These are phyloP conservation scores for Drosophila sulfurigaster DNA, from an alignment of 1,140 invertebrate species.

Conservation along the genomic window DNA sequence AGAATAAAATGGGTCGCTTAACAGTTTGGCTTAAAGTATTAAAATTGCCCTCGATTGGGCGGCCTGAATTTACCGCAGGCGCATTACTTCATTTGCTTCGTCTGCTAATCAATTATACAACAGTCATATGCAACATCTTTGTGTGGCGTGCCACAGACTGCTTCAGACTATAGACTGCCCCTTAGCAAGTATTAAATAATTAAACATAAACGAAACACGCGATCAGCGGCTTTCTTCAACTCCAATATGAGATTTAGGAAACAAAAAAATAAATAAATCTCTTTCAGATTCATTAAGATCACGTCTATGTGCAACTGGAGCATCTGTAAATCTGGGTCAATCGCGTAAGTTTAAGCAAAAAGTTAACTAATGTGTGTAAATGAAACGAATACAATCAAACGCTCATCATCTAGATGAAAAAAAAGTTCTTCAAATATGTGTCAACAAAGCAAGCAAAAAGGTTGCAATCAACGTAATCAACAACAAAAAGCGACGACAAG, in stretches of 20 bases:
- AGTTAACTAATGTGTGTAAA: slow-evolving; percentile 34
- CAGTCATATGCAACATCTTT: slow-evolving; percentile 22
- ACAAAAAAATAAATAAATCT: not conserved
- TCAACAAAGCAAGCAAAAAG: slow-evolving; percentile 32
- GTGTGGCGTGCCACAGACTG: slow-evolving; percentile 8
- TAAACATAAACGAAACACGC: slow-evolving; percentile 22
- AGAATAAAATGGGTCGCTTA: slow-evolving; percentile 63
- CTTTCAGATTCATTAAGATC: slow-evolving; percentile 8
- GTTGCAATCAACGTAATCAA: slow-evolving; percentile 36
- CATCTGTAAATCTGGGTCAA: slow-evolving; percentile 53
- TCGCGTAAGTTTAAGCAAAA: slow-evolving; percentile 42
- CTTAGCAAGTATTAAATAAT: slow-evolving; percentile 7
- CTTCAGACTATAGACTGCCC: not conserved
- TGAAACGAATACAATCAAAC: slow-evolving; percentile 21
- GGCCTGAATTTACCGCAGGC: slow-evolving; percentile 17
- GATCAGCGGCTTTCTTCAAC: slow-evolving; percentile 3
- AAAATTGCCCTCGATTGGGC: slow-evolving; percentile 29
- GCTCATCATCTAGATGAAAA: slow-evolving; percentile 12
- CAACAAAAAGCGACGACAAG: slow-evolving; percentile 17
- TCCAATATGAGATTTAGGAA: not conserved
- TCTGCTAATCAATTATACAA: slow-evolving; percentile 20
- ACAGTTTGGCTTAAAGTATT: slow-evolving; percentile 24
- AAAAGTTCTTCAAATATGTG: slow-evolving; percentile 32
- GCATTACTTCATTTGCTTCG: slow-evolving; percentile 28
- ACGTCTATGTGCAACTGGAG: slow-evolving; percentile 20